Percentiles rank a stretch among this genome's conserved stretches.
phyloP scores from a whole-genome alignment of 2,113 vertebrate species.

The Scartelaos histophorus region DNA sequence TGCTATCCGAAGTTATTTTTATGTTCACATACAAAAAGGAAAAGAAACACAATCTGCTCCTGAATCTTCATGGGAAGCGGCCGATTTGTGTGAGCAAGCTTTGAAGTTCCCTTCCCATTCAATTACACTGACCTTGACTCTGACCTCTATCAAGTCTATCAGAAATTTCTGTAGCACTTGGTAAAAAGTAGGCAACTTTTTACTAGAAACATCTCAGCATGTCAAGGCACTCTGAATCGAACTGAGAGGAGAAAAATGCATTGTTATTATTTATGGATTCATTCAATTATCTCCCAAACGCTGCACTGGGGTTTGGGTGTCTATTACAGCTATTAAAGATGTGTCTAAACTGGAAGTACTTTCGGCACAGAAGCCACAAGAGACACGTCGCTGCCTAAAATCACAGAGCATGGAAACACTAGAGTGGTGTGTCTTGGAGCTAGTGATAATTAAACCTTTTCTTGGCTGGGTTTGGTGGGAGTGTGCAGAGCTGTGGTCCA shows the following conservation, averaged over 20 bases:
- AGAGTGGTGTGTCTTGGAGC: conserved; percentile 1
- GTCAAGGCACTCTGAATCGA: not conserved
- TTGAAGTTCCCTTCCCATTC: conserved; percentile 8
- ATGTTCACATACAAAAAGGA: not conserved
- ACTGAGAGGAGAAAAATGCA: not conserved
- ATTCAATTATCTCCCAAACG: conserved; percentile 4
- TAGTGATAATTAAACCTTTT: conserved; percentile 8
- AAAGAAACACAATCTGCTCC: not conserved
- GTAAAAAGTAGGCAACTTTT: conserved; percentile 3
- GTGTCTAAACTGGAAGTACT: not conserved
- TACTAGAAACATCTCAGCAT: not conserved
- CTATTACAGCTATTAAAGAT: conserved; percentile 1
- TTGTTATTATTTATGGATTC: conserved; percentile 15
- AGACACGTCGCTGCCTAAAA: conserved; percentile 4
- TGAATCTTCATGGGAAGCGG: not conserved
- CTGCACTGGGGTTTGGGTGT: conserved; percentile 3
- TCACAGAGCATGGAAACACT: conserved; percentile 11
- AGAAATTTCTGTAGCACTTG: not conserved
- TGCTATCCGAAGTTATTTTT: not conserved
- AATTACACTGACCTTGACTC: conserved; percentile 6
- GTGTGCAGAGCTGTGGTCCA: not conserved
- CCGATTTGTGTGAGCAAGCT: not conserved
- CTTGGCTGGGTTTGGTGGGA: not conserved
- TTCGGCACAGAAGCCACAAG: not conserved
- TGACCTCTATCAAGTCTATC: conserved; percentile 6